Conservation (phyloP, 2,888 invertebrate species). For the Amiota minor region DNA sequence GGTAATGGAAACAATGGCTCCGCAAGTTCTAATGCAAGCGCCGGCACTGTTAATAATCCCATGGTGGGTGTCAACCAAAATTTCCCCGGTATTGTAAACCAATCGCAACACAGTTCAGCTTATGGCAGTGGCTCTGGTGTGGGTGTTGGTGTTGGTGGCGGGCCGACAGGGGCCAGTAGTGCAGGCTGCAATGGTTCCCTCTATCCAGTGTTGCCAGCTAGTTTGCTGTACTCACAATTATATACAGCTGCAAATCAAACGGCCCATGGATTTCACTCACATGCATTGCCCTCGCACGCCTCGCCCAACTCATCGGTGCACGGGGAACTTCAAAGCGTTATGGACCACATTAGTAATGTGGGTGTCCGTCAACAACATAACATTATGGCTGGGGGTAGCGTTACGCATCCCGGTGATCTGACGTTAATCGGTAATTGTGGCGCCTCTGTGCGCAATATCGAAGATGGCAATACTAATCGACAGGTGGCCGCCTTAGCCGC, state of each 20-base stretch:
- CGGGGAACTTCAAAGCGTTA: conserved; percentile 83
- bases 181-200: conserved; percentile 82
- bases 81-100: conserved; percentile 76
- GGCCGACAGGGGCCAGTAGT: conserved; percentile 53
- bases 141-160: conserved; percentile 57
- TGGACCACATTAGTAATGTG: conserved; percentile 83
- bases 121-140: conserved; percentile 73
- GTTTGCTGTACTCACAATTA: conserved; percentile 86
- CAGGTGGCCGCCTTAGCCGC: conserved; percentile 73
- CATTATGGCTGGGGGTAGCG: conserved; percentile 74
- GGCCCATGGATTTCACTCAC: conserved; percentile 82
- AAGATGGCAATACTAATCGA: conserved; percentile 72
- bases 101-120: conserved; percentile 74
- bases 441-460: conserved; percentile 72
- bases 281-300: conserved; percentile 79
- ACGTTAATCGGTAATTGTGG: conserved; percentile 73
- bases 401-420: conserved; percentile 71
- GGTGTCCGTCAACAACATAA: conserved; percentile 75
- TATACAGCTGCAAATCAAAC: conserved; percentile 86
- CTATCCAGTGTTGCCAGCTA: conserved; percentile 86
- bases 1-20: conserved; percentile 70
- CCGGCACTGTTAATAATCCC: conserved; percentile 58
- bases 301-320: conserved; percentile 77
- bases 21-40: conserved; percentile 49
- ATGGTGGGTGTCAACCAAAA: conserved; percentile 70